Evolutionary conservation across 2,888 invertebrate species (phyloP), one percentile per base, ranked within the genome.

Genomic region (Monopis laevigella): DNA sequence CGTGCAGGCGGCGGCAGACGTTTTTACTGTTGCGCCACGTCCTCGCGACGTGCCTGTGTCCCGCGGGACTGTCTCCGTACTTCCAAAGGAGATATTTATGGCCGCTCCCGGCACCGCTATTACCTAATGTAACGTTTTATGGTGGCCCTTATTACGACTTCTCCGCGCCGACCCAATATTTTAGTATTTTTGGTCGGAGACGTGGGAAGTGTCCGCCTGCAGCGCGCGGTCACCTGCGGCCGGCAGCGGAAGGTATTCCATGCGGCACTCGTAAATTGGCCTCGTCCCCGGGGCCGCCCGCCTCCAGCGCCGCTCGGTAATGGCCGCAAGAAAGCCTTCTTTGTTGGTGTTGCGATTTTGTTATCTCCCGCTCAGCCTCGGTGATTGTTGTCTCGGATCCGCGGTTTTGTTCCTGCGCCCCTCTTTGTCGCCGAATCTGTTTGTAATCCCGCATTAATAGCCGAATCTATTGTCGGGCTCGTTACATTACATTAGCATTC

Each of bases 71-170:
- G 64, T 61, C 62, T 63, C 77, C 77, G 71, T 73, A 80, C 77
- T 77, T 77, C 77, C 65, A 77, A 75, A 70, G 68, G 68, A 72
- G 71, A 80, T 80, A 80, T 80, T 80, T 80, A 80, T 78, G 71
- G 77, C 74, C 68, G 72, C 65, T 72, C 73, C 73, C 73, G 73
- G 74, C 77, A 74, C 77, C 71, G 71, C 75, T 71, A 68, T 74
- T 77, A 77, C 77, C 77, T 78, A 77, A 78, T 77, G 77, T 75
- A 67, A 77, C 78, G 62, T 77, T 80, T 80, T 80, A 80, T 75
- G 78, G 73, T 73, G 55, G 66, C 71, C 74, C 78, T 78, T 78
- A 78, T 80, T 80, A 77, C 77, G 72, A 68, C 64, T 62, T 61
- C 65, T 62, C 62, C 59, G 59, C 58, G 58, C 60, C 62, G 62